phyloP scores from a whole-genome alignment of 2,113 vertebrate species.

The Rhizomys pruinosus region DNA sequence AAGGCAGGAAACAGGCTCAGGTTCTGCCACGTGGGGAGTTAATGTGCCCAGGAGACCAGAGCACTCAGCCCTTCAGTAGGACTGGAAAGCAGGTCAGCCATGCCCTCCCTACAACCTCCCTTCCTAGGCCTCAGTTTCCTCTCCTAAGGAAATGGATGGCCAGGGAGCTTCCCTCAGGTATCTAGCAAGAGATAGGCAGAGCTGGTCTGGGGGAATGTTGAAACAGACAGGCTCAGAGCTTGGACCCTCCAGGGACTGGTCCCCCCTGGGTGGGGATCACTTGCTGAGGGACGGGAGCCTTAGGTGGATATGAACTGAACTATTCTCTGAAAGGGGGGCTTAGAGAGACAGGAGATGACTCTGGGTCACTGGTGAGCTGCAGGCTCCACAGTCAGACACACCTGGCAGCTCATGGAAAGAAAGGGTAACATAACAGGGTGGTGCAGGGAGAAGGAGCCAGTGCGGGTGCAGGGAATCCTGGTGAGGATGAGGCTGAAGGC shows the following conservation, averaged over 20 bases:
- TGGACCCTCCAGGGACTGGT: background rate
- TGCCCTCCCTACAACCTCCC: rapidly evolving
- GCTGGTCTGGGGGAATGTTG: background rate
- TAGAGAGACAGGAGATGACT: background rate
- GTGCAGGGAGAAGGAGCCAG: too few species aligned
- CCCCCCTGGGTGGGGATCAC: background rate
- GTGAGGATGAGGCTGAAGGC: background rate
- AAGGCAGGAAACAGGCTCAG: rapidly evolving
- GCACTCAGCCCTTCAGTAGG: background rate
- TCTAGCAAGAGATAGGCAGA: rapidly evolving
- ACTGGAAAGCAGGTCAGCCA: background rate
- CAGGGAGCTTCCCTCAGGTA: rapidly evolving
- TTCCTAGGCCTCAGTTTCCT: background rate
- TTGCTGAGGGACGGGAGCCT: background rate
- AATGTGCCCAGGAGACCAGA: rapidly evolving
- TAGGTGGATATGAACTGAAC: background rate
- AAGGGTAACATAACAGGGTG: too few species aligned
- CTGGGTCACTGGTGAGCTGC: background rate
- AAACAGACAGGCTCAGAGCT: background rate
- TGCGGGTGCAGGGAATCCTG: background rate
- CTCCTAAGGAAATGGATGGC: background rate
- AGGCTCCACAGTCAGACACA: rapidly evolving
- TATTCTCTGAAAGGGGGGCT: background rate
- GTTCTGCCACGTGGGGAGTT: background rate
- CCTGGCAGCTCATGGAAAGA: background rate